Base-by-base conservation (phyloP, 1,140 invertebrate genomes). In the Tyrophagus putrescentiae region DNA sequence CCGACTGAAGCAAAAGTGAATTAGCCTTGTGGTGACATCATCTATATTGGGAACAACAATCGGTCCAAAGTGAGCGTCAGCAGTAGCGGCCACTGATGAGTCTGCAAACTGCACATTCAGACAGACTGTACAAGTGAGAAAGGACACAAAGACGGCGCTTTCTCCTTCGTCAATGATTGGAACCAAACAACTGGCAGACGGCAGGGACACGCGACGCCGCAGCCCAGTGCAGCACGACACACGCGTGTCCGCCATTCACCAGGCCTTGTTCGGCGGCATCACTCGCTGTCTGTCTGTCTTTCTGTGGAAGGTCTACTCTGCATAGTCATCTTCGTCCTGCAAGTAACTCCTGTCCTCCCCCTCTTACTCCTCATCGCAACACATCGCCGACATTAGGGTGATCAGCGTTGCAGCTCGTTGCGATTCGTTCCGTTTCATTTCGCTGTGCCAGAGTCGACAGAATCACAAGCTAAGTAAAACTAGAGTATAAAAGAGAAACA, bases 381-480 rank as follows among this genome's bases (percentile, higher is more conserved):
- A 48, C 21, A 21, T 48, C 7, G 45, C 45, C 13, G 7, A 48
- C 45, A 48, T 7, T 21, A 6, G 31, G 7, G 23, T 21, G 31
- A 25, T 6, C 23, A 25, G 45, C 7, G 7, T 7, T 18, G 18
- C 45, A 18, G 31, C 45, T 48, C 45, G 45, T 48, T 29, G 45
- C 45, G 21, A 48, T 48, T 48, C 45, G 45, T 48, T 48, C 45
- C 45, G 45, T 48, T 7, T 48, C 45, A 48, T 48, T 48, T 48
- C 45, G 18, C n/a, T n/a, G n/a, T n/a, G n/a, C 21, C 45, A 48
- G 31, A 48, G 45, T 21, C 21, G 31, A 48, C 45, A 48, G 36
- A 39, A 39, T 21, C 21, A 39, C 36, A 13, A 39, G 21, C 36
- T 39, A 39, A 39, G 13, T 39, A 39, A 39, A 21, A 39, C 21